Percentiles rank a stretch among this genome's conserved stretches.
These are phyloP conservation scores for Cataglyphis hispanica DNA, from an alignment of 1,140 invertebrate genomes.

Conservation along the genomic window DNA sequence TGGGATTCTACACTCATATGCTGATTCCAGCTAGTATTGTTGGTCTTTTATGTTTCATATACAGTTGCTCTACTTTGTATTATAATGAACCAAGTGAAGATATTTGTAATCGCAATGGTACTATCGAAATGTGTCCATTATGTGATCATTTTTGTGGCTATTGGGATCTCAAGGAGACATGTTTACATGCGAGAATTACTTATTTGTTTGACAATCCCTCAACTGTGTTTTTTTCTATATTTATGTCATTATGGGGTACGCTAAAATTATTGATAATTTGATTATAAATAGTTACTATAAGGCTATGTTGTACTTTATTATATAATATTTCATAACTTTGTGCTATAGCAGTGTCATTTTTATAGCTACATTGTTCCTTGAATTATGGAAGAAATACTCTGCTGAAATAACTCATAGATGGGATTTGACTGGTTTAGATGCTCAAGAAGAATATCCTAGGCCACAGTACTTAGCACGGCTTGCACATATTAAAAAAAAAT, in stretches of 20 bases:
- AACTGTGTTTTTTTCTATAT: constrained; percentile 97
- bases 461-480: constrained; percentile 93
- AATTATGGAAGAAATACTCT: constrained; percentile 98
- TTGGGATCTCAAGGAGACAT: constrained; percentile 95
- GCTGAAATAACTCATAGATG: constrained; percentile 96
- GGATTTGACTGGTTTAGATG: constrained; percentile 95
- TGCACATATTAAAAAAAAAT: constrained; percentile 90
- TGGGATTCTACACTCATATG: constrained; percentile 98
- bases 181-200: constrained; percentile 94
- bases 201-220: constrained; percentile 98
- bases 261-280: constrained; percentile 10
- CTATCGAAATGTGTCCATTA: constrained; percentile 93
- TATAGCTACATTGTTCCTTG: constrained; percentile 94
- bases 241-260: constrained; percentile 98
- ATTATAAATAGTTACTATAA: background rate
- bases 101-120: constrained; percentile 90
- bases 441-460: constrained; percentile 95
- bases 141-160: constrained; percentile 95
- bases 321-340: constrained; percentile 1
- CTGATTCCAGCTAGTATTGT: constrained; percentile 95
- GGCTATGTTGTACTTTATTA: background rate
- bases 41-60: constrained; percentile 93
- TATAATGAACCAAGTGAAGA: constrained; percentile 93
- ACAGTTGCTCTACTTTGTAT: constrained; percentile 92
- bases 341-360: constrained; percentile 52